Conservation (phyloP, 2,797 vertebrate genomes). For the Perodicticus potto region DNA sequence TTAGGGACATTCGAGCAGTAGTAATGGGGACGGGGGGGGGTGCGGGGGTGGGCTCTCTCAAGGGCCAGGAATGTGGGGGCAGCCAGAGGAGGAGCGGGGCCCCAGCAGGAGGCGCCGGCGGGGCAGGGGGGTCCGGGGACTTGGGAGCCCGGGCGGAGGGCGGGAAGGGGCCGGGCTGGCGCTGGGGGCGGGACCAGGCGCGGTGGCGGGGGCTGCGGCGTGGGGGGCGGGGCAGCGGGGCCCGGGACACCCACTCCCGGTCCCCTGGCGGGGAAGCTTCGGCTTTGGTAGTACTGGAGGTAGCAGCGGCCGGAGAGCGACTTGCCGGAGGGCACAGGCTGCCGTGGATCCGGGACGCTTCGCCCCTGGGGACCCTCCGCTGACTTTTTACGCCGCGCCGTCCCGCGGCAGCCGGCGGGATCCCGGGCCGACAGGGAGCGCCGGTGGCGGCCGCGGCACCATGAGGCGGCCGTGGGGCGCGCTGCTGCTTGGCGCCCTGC, state of each 20-base stretch:
- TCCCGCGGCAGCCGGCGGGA: constrained; percentile 67
- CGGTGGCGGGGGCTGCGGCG: constrained; percentile 73
- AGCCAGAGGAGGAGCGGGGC: constrained; percentile 6
- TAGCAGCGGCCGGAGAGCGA: constrained; percentile 63
- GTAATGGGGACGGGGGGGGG: constrained; percentile 3
- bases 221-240: constrained; percentile 81
- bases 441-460: constrained; percentile 79
- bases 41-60: constrained; percentile 11
- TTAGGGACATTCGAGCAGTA: constrained; percentile 38
- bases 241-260: constrained; percentile 77
- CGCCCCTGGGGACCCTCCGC: neutral
- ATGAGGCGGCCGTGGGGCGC: constrained; percentile 85
- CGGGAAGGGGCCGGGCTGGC: constrained; percentile 86
- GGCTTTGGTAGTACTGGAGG: constrained; percentile 63
- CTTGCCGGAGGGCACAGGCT: constrained; percentile 72
- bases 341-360: constrained; percentile 34
- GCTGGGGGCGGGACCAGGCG: constrained; percentile 82
- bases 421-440: constrained; percentile 68
- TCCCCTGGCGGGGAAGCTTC: constrained; percentile 77
- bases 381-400: neutral
- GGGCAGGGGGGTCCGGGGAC: constrained; percentile 74
- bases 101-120: neutral
- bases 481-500: constrained; percentile 85
- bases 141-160: constrained; percentile 83
- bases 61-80: constrained; percentile 68